phyloP scores from a whole-genome alignment of 2,888 invertebrate genomes.

The Sturmia bella region DNA sequence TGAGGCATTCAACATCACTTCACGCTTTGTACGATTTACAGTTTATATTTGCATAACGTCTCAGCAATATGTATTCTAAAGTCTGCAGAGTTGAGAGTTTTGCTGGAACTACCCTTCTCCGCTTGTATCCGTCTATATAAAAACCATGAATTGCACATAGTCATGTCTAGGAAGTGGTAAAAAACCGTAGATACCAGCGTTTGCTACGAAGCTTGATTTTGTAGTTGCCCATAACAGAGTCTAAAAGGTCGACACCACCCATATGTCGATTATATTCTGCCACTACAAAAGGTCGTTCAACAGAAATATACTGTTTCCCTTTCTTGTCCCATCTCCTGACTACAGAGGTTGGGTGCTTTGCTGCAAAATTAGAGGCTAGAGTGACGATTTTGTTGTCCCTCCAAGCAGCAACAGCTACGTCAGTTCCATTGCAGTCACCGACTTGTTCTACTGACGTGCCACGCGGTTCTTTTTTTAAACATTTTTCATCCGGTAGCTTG shows the following conservation, averaged over 20 bases:
- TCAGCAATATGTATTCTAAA: too few relatives aligned
- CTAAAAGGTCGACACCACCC: too few relatives aligned
- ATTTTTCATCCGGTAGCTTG: slow-evolving; percentile 39
- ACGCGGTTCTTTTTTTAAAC: slow-evolving; percentile 25
- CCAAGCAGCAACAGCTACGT: slow-evolving; percentile 37
- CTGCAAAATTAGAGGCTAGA: slow-evolving; percentile 40
- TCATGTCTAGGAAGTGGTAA: slow-evolving; percentile 17
- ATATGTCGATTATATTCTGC: too few relatives aligned
- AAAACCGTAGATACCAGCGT: slow-evolving; percentile 22
- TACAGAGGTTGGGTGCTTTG: slow-evolving; percentile 27
- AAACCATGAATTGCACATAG: background rate
- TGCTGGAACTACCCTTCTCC: background rate
- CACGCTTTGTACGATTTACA: background rate
- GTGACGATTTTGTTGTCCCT: slow-evolving; percentile 29
- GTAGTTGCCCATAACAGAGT: too few relatives aligned
- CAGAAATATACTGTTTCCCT: slow-evolving; percentile 6
- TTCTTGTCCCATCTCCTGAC: slow-evolving; percentile 40
- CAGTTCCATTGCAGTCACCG: slow-evolving; percentile 25
- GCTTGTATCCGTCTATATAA: slow-evolving; percentile 5
- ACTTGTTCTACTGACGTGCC: slow-evolving; percentile 46
- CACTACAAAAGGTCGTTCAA: slow-evolving; percentile 20
- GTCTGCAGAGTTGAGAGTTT: slow-evolving; percentile 3
- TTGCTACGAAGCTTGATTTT: too few relatives aligned
- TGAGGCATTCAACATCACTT: background rate
- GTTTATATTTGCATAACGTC: slow-evolving; percentile 15